Evolutionary conservation across 2,113 vertebrate species (phyloP).

Genomic region (Ploceus nigricollis): DNA sequence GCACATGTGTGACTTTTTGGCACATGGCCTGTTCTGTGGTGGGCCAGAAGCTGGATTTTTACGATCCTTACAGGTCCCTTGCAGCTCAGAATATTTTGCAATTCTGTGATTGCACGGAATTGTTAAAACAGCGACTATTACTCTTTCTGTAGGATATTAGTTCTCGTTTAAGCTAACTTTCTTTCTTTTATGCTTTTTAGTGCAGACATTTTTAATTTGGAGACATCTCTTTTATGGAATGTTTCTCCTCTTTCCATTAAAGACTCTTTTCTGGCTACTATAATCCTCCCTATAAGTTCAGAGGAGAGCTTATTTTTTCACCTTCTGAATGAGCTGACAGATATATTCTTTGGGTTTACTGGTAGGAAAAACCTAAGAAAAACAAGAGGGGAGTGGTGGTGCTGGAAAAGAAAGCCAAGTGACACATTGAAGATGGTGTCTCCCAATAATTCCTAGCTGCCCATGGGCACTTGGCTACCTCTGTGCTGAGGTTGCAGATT

Average conservation of each 20-base stretch:
- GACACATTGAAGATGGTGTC: fast-evolving
- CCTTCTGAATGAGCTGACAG: neutral
- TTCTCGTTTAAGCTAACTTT: neutral
- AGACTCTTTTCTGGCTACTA: neutral
- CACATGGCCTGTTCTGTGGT: neutral
- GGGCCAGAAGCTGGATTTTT: neutral
- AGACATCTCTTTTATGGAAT: neutral
- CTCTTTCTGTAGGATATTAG: neutral
- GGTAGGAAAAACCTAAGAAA: neutral
- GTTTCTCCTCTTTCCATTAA: neutral
- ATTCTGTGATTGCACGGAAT: neutral
- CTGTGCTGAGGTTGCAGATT: neutral
- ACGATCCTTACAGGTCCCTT: neutral
- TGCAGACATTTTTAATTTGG: neutral
- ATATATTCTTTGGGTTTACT: neutral
- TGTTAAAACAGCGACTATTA: neutral
- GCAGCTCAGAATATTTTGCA: neutral
- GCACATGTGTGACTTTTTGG: neutral
- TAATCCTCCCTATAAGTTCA: neutral
- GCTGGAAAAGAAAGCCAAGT: neutral
- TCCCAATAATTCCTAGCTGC: neutral
- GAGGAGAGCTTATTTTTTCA: neutral
- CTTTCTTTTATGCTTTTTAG: neutral
- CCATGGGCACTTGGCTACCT: neutral
- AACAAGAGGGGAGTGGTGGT: neutral